Conservation (phyloP, 2,888 invertebrate species). For the Drosophila prostipennis region DNA sequence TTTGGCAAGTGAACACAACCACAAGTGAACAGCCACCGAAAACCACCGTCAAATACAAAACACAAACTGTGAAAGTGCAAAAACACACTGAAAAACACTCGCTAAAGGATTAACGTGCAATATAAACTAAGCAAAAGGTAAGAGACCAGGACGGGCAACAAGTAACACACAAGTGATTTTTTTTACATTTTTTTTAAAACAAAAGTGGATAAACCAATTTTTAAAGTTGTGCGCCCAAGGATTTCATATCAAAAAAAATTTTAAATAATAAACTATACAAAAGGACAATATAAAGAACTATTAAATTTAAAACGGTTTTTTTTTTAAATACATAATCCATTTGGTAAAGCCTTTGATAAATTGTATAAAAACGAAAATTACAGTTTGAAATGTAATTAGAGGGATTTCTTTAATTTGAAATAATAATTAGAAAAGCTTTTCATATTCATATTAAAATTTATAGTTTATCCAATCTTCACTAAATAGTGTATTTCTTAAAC, state of each 20-base stretch:
- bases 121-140: slow-evolving; percentile 19
- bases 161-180: not conserved
- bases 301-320: not conserved
- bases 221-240: slow-evolving; percentile 1
- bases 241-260: not conserved
- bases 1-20: slow-evolving; percentile 28
- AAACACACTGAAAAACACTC: slow-evolving; percentile 32
- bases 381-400: no score
- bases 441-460: no score
- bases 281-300: not conserved
- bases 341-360: no score
- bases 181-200: slow-evolving; percentile 9
- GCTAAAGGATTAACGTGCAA: slow-evolving; percentile 40
- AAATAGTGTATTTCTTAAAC: not conserved
- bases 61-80: slow-evolving; percentile 43
- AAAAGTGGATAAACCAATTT: not conserved
- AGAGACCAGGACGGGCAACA: slow-evolving; percentile 7
- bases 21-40: slow-evolving; percentile 29
- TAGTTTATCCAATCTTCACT: no score
- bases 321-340: not conserved
- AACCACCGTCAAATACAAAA: slow-evolving; percentile 3
- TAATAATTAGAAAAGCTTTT: no score
- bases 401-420: no score
- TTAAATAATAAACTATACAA: not conserved
- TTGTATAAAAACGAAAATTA: no score